phyloP scores from a whole-genome alignment of 2,888 invertebrate genomes.

The Habrosyne pyritoides region DNA sequence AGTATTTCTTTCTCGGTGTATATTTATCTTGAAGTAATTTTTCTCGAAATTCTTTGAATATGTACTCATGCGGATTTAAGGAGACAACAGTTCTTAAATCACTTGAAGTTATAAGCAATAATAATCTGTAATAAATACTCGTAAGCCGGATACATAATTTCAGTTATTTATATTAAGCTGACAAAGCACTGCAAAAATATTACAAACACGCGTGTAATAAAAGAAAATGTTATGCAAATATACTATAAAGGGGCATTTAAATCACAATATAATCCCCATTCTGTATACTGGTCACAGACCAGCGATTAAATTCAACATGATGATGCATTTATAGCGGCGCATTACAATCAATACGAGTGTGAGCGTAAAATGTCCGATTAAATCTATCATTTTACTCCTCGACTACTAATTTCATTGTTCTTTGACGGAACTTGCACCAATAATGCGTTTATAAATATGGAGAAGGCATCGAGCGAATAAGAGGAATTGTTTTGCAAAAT shows the following conservation, averaged over 20 bases:
- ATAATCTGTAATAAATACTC: not conserved
- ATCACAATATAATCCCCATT: conserved; percentile 43
- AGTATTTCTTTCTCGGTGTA: too few relatives aligned
- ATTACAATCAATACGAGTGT: conserved; percentile 46
- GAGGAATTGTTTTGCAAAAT: conserved; percentile 38
- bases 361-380: conserved; percentile 44
- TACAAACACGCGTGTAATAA: conserved; percentile 21
- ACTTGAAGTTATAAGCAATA: not conserved
- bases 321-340: conserved; percentile 55
- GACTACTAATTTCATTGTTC: conserved; percentile 47
- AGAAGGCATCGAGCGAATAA: conserved; percentile 34
- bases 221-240: conserved; percentile 32
- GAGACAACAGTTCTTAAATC: too few relatives aligned
- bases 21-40: too few relatives aligned
- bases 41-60: too few relatives aligned
- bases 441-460: conserved; percentile 32
- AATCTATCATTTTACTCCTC: conserved; percentile 44
- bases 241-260: conserved; percentile 32
- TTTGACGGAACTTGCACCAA: conserved; percentile 30
- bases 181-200: conserved; percentile 15
- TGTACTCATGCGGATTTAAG: too few relatives aligned
- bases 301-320: conserved; percentile 63
- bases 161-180: conserved; percentile 1
- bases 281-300: conserved; percentile 57
- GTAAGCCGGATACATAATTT: not conserved